Evolutionary conservation across 2,797 vertebrate genomes (phyloP).

Genomic region (Novumbra hubbsi): DNA sequence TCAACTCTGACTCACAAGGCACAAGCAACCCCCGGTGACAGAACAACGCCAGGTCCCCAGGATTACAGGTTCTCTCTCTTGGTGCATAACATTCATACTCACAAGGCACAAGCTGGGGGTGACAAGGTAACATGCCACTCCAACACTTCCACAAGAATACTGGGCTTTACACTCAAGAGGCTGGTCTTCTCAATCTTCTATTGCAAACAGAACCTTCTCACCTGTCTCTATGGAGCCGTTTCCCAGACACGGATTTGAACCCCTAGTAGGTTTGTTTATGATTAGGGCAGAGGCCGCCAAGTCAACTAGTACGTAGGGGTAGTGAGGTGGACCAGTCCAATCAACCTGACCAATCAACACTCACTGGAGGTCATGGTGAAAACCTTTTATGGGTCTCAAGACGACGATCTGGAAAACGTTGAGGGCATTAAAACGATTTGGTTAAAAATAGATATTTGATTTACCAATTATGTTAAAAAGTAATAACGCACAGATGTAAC

Average conservation of each 20-base stretch:
- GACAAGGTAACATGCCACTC: neutral
- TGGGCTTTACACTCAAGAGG: neutral
- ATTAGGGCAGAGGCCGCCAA: neutral
- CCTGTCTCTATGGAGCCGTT: neutral
- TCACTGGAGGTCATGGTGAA: neutral
- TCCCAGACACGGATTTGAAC: neutral
- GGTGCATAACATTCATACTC: too few species aligned
- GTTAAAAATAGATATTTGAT: neutral
- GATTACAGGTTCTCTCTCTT: neutral
- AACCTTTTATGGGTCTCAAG: neutral
- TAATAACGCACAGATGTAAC: neutral
- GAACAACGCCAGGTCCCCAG: neutral
- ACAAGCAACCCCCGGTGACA: constrained; percentile 43
- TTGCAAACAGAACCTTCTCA: neutral
- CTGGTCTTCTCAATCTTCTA: neutral
- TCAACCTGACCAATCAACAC: neutral
- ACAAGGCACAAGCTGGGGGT: neutral
- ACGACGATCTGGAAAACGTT: neutral
- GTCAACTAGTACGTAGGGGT: too few species aligned
- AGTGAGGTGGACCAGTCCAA: neutral
- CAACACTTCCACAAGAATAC: neutral
- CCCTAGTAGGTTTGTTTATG: neutral
- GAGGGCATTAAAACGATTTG: neutral
- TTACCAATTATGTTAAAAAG: neutral
- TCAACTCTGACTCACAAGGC: constrained; percentile 66